A percentile compares a stretch with the other conserved stretches of the same genome.
phyloP scores from a whole-genome alignment of 2,113 vertebrate species.

The Prinia subflava region DNA sequence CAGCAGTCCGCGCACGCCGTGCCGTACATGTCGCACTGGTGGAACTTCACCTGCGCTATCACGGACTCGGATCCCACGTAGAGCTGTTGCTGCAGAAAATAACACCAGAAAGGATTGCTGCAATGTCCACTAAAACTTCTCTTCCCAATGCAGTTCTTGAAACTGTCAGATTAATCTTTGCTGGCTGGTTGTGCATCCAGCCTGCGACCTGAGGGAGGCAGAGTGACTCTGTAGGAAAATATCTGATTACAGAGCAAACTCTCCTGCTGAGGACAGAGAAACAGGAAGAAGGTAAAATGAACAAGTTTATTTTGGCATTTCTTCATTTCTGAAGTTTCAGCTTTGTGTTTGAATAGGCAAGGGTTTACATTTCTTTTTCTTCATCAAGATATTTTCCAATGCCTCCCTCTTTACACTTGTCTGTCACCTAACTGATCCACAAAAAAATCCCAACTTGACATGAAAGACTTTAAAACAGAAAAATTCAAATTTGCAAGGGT shows the following conservation, averaged over 20 bases:
- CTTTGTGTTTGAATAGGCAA: background rate
- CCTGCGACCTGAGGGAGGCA: conserved; percentile 34
- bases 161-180: background rate
- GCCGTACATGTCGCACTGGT: conserved; percentile 94
- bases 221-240: conserved; percentile 3
- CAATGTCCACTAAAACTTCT: background rate
- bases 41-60: conserved; percentile 86
- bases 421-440: background rate
- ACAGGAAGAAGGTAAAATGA: background rate
- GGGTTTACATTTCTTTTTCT: background rate
- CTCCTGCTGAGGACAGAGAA: background rate
- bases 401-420: background rate
- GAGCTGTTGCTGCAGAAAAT: conserved; percentile 85
- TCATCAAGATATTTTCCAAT: background rate
- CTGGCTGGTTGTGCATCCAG: background rate
- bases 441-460: background rate
- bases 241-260: background rate
- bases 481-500: background rate
- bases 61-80: conserved; percentile 86
- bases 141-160: background rate
- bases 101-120: background rate
- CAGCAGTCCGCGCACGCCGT: conserved; percentile 94
- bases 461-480: background rate
- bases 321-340: background rate
- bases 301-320: background rate